Evolutionary conservation across 2,113 vertebrate genomes (phyloP).

Genomic region (Crotalus viridis): DNA sequence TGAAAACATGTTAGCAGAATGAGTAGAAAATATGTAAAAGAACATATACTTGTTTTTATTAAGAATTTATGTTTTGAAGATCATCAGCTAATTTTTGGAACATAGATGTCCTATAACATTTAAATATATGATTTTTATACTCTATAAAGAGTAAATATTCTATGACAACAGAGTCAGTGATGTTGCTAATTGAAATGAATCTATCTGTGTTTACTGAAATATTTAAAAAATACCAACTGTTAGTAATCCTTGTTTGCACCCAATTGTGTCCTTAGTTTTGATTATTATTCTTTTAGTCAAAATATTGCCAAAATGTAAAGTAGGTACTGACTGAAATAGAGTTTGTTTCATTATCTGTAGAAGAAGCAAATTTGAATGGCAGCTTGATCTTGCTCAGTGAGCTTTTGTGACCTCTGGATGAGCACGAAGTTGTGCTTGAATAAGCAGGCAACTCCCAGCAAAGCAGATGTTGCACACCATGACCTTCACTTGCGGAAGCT

Average conservation of each 20-base stretch:
- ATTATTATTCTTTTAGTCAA: background rate
- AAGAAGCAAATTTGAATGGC: slow-evolving; percentile 41
- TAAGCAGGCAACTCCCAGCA: slow-evolving; percentile 52
- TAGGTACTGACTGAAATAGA: background rate
- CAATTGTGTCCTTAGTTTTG: background rate
- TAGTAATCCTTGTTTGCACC: background rate
- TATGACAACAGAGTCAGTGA: background rate
- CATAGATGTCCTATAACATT: background rate
- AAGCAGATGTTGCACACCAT: slow-evolving; percentile 66
- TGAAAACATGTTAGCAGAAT: background rate
- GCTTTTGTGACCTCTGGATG: slow-evolving; percentile 56
- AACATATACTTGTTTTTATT: background rate
- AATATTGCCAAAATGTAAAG: background rate
- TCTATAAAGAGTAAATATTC: background rate
- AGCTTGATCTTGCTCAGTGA: slow-evolving; percentile 50
- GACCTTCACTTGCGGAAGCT: slow-evolving; percentile 59
- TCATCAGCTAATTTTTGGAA: background rate
- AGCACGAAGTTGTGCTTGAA: slow-evolving; percentile 46
- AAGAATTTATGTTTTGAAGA: rapidly evolving
- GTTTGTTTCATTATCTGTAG: slow-evolving; percentile 17
- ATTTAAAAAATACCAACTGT: background rate
- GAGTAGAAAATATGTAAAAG: background rate
- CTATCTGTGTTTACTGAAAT: background rate
- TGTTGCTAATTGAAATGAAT: slow-evolving; percentile 6
- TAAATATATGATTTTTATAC: background rate